Evolutionary conservation across 2,888 invertebrate species (phyloP).

Genomic region (Eilema caniola): DNA sequence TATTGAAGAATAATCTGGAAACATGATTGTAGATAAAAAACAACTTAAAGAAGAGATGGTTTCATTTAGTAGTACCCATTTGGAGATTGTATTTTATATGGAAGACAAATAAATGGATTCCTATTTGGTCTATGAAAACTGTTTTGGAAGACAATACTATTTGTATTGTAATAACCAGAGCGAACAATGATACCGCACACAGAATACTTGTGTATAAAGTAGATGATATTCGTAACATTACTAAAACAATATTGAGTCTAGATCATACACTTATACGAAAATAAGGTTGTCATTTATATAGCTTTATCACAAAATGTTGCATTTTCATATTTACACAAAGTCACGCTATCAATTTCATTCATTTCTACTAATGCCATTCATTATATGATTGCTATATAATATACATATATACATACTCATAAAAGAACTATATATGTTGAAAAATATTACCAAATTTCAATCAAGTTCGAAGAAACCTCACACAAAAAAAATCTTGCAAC

Average conservation of each 20-base stretch:
- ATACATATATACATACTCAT: background rate
- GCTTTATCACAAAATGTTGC: background rate
- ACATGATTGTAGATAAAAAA: slow-evolving; percentile 39
- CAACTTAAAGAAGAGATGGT: slow-evolving; percentile 26
- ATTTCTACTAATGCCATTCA: slow-evolving; percentile 20
- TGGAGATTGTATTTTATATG: slow-evolving; percentile 18
- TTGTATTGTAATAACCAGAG: slow-evolving; percentile 5
- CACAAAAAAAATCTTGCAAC: background rate
- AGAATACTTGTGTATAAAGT: slow-evolving; percentile 8
- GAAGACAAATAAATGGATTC: slow-evolving; percentile 23
- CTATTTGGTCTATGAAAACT: slow-evolving; percentile 4
- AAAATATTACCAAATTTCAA: background rate
- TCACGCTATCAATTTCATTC: background rate
- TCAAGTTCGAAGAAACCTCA: background rate
- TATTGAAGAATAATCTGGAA: slow-evolving; percentile 43
- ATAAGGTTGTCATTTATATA: background rate
- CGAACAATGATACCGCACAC: slow-evolving; percentile 10
- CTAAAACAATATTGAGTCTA: background rate
- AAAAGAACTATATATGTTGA: background rate
- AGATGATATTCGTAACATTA: background rate
- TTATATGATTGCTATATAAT: slow-evolving; percentile 16
- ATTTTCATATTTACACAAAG: background rate
- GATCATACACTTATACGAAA: background rate
- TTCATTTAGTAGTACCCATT: slow-evolving; percentile 19
- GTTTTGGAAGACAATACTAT: slow-evolving; percentile 9